These are phyloP conservation scores for Cygnus olor DNA, from an alignment of 2,797 vertebrate species.

Conservation along the genomic window DNA sequence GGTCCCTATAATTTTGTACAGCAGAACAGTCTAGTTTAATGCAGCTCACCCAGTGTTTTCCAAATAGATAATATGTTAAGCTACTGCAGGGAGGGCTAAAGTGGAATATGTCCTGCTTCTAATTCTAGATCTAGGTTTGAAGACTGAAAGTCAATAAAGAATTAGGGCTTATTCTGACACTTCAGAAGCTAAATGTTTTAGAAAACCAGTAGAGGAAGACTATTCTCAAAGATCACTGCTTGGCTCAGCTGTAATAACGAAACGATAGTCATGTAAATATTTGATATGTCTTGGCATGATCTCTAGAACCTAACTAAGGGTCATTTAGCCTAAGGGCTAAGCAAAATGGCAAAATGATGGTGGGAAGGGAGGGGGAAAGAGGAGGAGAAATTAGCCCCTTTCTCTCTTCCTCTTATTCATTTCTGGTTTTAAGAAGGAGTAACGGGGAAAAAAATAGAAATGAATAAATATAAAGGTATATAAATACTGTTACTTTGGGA, in stretches of 20 bases:
- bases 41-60: not conserved
- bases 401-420: not conserved
- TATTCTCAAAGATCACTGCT: not conserved
- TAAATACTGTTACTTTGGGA: not conserved
- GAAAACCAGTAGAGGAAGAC: not conserved
- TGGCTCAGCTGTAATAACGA: not conserved
- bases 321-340: not conserved
- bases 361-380: accelerated
- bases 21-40: not conserved
- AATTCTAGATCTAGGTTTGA: not conserved
- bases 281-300: not conserved
- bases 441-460: not conserved
- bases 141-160: not conserved
- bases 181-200: not conserved
- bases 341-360: not conserved
- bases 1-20: not conserved
- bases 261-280: not conserved
- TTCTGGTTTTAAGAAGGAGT: not conserved
- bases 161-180: not conserved
- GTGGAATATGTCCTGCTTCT: not conserved
- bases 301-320: not conserved
- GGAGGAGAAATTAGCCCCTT: not conserved
- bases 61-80: not conserved
- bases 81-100: accelerated
- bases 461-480: not conserved